phyloP scores from a whole-genome alignment of 2,113 vertebrate species.

The Euleptes europaea region DNA sequence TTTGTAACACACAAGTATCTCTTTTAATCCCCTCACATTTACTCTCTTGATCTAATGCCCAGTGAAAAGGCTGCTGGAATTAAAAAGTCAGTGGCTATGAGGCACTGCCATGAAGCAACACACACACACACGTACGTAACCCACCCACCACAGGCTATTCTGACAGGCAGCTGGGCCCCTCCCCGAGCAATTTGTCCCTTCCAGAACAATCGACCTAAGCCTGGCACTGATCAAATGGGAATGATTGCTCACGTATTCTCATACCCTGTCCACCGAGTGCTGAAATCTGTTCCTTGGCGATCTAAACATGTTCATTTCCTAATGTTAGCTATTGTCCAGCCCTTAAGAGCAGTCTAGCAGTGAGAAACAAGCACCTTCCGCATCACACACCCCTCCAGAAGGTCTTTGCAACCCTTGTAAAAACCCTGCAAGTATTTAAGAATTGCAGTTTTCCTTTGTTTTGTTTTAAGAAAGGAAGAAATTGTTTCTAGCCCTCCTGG shows the following conservation, averaged over 20 bases:
- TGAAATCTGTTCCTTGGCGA: neutral
- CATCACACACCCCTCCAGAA: neutral
- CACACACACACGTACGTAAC: neutral
- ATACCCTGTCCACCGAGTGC: neutral
- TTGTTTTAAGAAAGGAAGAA: neutral
- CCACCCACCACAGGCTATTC: slow-evolving; percentile 22
- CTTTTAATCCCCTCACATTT: slow-evolving; percentile 57
- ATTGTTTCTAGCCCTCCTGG: neutral
- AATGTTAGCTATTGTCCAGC: neutral
- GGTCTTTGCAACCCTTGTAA: neutral
- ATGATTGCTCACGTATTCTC: neutral
- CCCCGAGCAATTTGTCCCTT: neutral
- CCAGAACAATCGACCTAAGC: slow-evolving; percentile 37
- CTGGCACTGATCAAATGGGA: neutral
- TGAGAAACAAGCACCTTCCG: neutral
- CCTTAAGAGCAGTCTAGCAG: neutral
- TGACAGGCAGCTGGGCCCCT: slow-evolving; percentile 7
- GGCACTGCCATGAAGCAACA: slow-evolving; percentile 46
- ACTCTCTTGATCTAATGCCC: slow-evolving; percentile 59
- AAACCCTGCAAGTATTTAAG: neutral
- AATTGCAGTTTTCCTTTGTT: neutral
- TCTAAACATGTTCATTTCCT: neutral
- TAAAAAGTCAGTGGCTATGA: slow-evolving; percentile 53
- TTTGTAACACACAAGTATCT: slow-evolving; percentile 49
- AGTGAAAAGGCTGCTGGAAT: slow-evolving; percentile 59